Evolutionary conservation across 2,888 invertebrate genomes (phyloP).

Genomic region (Kryphioiulus occultus): DNA sequence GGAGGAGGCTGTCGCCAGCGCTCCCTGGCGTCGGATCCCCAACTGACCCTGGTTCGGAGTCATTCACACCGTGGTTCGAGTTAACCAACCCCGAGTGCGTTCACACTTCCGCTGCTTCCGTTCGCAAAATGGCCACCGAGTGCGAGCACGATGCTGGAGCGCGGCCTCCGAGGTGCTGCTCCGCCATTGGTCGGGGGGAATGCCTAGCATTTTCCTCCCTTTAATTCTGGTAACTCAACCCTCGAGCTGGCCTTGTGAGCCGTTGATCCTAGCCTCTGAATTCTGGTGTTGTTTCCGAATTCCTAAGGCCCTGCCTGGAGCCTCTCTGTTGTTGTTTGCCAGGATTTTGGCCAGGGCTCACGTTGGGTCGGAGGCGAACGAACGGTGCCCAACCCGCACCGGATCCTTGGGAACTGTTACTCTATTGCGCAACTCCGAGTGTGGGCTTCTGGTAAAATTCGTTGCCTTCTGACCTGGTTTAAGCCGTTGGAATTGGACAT

Average conservation of each 20-base stretch:
- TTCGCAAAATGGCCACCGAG: not conserved
- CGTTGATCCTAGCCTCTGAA: constrained; percentile 39
- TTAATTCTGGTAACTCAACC: not conserved
- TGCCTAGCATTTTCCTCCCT: not conserved
- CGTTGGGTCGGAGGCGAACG: not conserved
- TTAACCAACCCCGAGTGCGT: constrained; percentile 43
- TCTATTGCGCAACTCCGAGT: no score
- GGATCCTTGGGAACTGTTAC: no score
- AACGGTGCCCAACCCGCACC: not conserved
- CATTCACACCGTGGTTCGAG: constrained; percentile 20
- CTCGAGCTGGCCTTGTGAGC: not conserved
- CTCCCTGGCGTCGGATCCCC: constrained; percentile 24
- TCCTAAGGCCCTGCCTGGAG: not conserved
- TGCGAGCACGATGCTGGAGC: not conserved
- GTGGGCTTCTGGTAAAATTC: no score
- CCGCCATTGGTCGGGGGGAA: constrained; percentile 27
- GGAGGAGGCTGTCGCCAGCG: not conserved
- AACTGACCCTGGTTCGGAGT: constrained; percentile 46
- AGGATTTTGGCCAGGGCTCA: not conserved
- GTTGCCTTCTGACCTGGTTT: no score
- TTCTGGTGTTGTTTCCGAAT: not conserved
- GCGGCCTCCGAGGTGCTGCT: constrained; percentile 21
- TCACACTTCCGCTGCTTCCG: constrained; percentile 27
- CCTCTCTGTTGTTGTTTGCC: not conserved
- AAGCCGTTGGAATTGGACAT: no score